Evolutionary conservation across 1,140 invertebrate genomes (phyloP), one percentile per base, ranked within the genome.

Genomic region (Mycetomoellerius zeteki): DNA sequence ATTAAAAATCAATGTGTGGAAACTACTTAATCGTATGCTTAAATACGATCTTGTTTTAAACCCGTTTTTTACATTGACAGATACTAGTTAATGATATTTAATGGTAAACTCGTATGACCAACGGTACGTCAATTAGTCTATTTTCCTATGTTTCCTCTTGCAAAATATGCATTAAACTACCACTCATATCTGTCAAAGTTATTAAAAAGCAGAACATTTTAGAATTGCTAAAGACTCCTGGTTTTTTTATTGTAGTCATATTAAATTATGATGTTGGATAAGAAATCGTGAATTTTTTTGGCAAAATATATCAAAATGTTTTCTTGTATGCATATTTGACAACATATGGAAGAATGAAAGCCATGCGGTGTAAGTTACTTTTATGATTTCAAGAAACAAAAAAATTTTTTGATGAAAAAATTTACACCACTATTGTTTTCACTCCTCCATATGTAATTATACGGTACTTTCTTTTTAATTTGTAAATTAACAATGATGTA

Each of bases 111-210:
- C 21, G 19, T 60, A 30, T 82, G 88, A 78, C 30, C 52, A 30
- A 56, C 72, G 84, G n/a, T 56, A 80, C 16, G 77, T 75, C 58
- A 43, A 62, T 81, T 80, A 33, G 37, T 2, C 50, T 62, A 30
- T 12, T 19, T 54, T 69, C 71, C 58, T 71, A 50, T 16, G 52
- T 86, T 65, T 81, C 27, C 6, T 47, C 33, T 71, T 8, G 69
- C 37, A 19, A 43, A 7, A 12, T 30, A 67, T 30, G 21, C 47
- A 69, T 33, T 27, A 7, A 14, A 19, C 67, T 58, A 58, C 30
- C 24, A 37, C 52, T 56, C 24, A n/a, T 60, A n/a, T 85, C 89
- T 90, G 89, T 90, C 72, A 87, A 86, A 76, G 72, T 89, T 90
- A 85, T 85, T 71, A 52, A 73, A 88, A 78, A 86, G 77, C 72